Evolutionary conservation across 2,888 invertebrate genomes (phyloP).

Genomic region (Eupithecia inturbata): DNA sequence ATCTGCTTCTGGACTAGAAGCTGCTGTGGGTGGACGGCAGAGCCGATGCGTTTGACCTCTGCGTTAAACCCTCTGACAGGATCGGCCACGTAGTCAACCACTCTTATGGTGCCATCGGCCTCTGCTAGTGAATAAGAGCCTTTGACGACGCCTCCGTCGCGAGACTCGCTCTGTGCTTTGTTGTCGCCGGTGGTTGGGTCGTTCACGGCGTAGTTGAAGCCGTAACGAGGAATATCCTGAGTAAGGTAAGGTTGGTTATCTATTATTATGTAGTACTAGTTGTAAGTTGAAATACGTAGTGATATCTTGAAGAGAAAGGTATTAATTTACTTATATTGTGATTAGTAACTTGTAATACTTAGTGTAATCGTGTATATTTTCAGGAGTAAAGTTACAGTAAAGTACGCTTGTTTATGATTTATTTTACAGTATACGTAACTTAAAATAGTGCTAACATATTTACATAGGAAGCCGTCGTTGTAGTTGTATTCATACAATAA

Average conservation of each 20-base stretch:
- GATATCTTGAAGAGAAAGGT: neutral
- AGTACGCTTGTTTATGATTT: neutral
- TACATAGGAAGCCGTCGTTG: neutral
- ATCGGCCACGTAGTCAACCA: conserved; percentile 77
- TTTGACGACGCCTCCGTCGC: conserved; percentile 75
- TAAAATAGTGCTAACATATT: neutral
- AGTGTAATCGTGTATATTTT: neutral
- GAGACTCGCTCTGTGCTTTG: conserved; percentile 74
- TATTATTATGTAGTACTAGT: neutral
- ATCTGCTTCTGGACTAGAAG: conserved; percentile 39
- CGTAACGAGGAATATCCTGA: conserved; percentile 74
- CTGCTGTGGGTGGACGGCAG: conserved; percentile 65
- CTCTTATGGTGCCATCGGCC: conserved; percentile 75
- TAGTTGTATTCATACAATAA: neutral
- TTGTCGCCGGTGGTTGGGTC: conserved; percentile 78
- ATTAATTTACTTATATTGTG: neutral
- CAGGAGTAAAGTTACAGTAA: neutral
- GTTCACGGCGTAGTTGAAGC: conserved; percentile 79
- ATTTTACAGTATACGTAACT: neutral
- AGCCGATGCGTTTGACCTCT: conserved; percentile 73
- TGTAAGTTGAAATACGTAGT: neutral
- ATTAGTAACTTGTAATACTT: neutral
- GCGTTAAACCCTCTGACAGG: conserved; percentile 76
- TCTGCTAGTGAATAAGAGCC: conserved; percentile 78
- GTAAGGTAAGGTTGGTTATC: neutral